Conservation (phyloP, 1,140 invertebrate genomes). For the Diabrotica virgifera region DNA sequence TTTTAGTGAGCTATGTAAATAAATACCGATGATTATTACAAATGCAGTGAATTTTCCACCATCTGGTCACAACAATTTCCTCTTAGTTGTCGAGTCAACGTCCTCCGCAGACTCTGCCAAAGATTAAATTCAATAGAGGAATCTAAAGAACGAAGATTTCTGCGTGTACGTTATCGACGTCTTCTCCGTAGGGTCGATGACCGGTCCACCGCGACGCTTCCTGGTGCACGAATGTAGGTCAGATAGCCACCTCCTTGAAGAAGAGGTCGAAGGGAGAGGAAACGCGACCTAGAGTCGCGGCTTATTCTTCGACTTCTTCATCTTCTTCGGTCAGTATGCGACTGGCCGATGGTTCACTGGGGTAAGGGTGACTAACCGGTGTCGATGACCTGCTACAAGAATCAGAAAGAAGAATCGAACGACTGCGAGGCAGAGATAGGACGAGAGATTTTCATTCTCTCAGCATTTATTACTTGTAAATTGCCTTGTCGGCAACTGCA, state of each 20-base stretch:
- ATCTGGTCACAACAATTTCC: not conserved
- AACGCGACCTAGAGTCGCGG: slow-evolving; percentile 36
- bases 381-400: slow-evolving; percentile 26
- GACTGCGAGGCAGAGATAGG: not conserved
- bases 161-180: slow-evolving; percentile 1
- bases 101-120: not conserved
- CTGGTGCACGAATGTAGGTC: slow-evolving; percentile 47
- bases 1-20: no score
- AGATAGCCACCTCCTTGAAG: slow-evolving; percentile 38
- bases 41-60: not conserved
- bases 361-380: slow-evolving; percentile 48
- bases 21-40: no score
- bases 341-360: slow-evolving; percentile 47
- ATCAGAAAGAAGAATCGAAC: not conserved
- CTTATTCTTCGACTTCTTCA: not conserved
- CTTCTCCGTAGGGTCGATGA: slow-evolving; percentile 7
- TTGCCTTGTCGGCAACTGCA: no score
- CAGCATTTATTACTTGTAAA: no score
- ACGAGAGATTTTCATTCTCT: not conserved
- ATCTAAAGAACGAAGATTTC: not conserved
- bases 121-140: not conserved
- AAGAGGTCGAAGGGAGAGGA: slow-evolving; percentile 21
- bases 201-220: slow-evolving; percentile 44
- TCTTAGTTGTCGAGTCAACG: not conserved
- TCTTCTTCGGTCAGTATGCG: slow-evolving; percentile 44